Conservation (phyloP, 2,888 invertebrate genomes). For the Ganaspis brasiliensis region DNA sequence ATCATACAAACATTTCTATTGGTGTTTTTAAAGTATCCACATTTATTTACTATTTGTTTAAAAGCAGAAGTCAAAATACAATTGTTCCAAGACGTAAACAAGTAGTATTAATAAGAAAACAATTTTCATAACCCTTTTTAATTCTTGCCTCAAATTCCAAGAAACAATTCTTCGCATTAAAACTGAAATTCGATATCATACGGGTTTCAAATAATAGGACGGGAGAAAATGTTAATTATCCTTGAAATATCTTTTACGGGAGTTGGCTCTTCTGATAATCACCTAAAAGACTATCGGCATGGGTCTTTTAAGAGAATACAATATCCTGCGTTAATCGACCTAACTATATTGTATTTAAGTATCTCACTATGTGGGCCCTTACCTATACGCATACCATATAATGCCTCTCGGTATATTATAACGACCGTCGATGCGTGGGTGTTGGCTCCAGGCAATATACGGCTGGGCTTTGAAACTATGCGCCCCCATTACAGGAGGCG, state of each 20-base stretch:
- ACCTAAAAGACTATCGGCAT: conserved; percentile 19
- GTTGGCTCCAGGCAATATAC: conserved; percentile 56
- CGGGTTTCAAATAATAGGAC: background rate
- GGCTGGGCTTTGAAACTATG: conserved; percentile 52
- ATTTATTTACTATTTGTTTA: no score
- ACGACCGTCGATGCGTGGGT: conserved; percentile 51
- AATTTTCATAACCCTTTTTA: no score
- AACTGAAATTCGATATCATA: background rate
- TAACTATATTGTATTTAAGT: conserved; percentile 28
- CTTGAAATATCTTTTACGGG: conserved; percentile 17
- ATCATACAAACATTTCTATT: no score
- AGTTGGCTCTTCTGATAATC: conserved; percentile 19
- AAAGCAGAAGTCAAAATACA: no score
- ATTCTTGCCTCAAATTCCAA: background rate
- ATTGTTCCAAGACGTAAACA: no score
- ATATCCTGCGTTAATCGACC: conserved; percentile 55
- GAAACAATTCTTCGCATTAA: background rate
- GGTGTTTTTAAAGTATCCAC: no score
- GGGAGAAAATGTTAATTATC: background rate
- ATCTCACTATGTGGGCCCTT: background rate
- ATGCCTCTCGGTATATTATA: conserved; percentile 35
- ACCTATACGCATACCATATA: background rate
- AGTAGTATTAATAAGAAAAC: no score
- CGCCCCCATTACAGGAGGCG: conserved; percentile 49
- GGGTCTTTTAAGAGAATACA: conserved; percentile 54